Percentiles rank a stretch among this genome's conserved stretches.
phyloP scores from a whole-genome alignment of 1,140 invertebrate species.

The Pseudomyrmex sp. region DNA sequence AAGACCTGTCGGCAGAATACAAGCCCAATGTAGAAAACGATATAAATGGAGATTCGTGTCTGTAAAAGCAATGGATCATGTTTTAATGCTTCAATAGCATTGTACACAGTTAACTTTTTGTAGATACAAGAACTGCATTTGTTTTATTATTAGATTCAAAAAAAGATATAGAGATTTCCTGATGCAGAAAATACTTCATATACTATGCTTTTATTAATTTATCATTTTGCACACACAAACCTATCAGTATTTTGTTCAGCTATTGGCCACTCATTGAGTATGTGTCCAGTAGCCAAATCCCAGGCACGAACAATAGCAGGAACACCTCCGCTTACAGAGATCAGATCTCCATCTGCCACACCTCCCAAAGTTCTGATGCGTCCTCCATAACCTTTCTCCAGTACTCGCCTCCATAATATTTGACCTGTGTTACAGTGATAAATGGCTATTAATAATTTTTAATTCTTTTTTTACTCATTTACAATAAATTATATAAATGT shows the following conservation, averaged over 20 bases:
- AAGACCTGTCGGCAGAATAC: slow-evolving; percentile 81
- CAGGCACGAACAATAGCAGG: slow-evolving; percentile 91
- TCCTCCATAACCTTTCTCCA: slow-evolving; percentile 87
- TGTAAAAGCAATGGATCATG: slow-evolving; percentile 77
- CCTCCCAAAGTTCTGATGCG: slow-evolving; percentile 85
- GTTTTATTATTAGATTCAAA: not conserved
- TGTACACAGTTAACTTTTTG: slow-evolving; percentile 6
- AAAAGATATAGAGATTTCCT: too few species aligned
- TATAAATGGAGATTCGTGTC: slow-evolving; percentile 83
- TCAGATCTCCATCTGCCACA: slow-evolving; percentile 87
- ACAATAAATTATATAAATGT: too few species aligned
- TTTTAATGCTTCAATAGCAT: slow-evolving; percentile 2
- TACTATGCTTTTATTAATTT: not conserved
- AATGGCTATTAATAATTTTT: slow-evolving; percentile 1
- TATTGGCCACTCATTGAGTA: slow-evolving; percentile 85
- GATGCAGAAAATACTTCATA: too few species aligned
- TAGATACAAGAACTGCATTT: not conserved
- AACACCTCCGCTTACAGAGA: slow-evolving; percentile 90
- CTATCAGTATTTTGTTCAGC: slow-evolving; percentile 82
- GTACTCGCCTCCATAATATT: slow-evolving; percentile 92
- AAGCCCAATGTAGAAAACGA: slow-evolving; percentile 83
- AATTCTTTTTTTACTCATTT: not conserved
- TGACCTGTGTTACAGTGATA: slow-evolving; percentile 85
- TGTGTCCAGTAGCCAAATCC: slow-evolving; percentile 89
- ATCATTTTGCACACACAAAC: slow-evolving; percentile 71